Evolutionary conservation across 1,140 invertebrate species (phyloP), one percentile per base, ranked within the genome.

Genomic region (Brachionus rotundiformis): DNA sequence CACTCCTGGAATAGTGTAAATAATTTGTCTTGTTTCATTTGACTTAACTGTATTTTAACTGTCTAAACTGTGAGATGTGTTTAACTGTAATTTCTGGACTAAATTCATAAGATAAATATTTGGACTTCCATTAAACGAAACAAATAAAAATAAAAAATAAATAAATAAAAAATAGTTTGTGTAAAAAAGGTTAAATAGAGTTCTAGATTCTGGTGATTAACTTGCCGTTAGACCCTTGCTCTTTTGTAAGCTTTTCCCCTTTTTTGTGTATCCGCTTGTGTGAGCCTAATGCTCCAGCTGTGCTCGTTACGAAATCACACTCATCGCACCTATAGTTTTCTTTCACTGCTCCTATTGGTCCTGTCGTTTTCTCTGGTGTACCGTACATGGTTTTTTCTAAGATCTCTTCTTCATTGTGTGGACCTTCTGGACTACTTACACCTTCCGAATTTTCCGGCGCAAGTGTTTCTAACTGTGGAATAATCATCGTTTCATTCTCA

Each of bases 351-450:
- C 23, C 16, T 59, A 59, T 16, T 59, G 16, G 16, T 63, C 59
- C 27, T 63, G 23, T 63, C 27, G 27, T 29, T 31, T 63, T 63
- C 27, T 63, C 59, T 63, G 23, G 59, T 63, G 23, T 63, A 1
- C 23, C 27, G 27, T 29, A 63, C 59, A 63, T 63, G 44, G 44
- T 49, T 49, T 49, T 49, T 49, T 49, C 44, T 49, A 49, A 49
- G 44, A 49, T 49, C 44, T 49, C 44, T 49, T 49, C 44, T 49
- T 49, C 44, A 49, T 49, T 49, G 44, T 49, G 44, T 49, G 44
- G 44, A 49, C 44, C 44, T 49, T 49, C 44, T 49, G 44, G 44
- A 49, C 16, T 49, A 49, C 44, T 49, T 49, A n/a, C 16, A 1
- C 44, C 44, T 49, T 49, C 44, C 16, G 4, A 49, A 49, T 49